Base-by-base conservation (phyloP, 2,888 invertebrate species). In the Caenorhabditis sp. region DNA sequence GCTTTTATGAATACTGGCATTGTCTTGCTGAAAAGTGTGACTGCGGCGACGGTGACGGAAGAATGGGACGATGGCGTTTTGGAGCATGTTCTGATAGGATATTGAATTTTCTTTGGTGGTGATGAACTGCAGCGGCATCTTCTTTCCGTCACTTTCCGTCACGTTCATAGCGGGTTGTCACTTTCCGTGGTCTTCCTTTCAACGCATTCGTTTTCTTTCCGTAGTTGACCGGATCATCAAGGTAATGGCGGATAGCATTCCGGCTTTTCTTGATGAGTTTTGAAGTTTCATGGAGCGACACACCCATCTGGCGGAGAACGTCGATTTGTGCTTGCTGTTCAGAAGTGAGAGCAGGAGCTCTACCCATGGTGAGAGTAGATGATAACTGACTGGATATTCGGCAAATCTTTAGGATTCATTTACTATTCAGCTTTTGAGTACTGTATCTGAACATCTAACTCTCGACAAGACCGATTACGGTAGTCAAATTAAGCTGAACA, bases 1-100 rank as follows among this genome's bases (percentile, higher is more conserved):
- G 30, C 30, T 50, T 4, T 7, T 1, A 32, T 65, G 65, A 24
- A 65, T 65, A 3, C 55, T 30, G 2, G 65, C 65, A 32, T 65
- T 55, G n/a, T 65, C 55, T 20, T 55, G 65, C 41, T 52, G 65
- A 43, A 65, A 65, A 17, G 15, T 56, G 20, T 65, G 55, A 5
- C 24, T 3, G 3, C 11, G 11, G 7, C 45, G 30, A 8, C 35
- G 27, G 26, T 55, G 55, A 1, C 45, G 55, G 27, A 56, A 46
- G 20, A 66, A 66, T 26, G 66, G 66, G 24, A 46, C 46, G 20
- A 66, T 50, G 13, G 55, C 27, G 6, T 45, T 48, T 37, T 55
- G 37, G 24, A 66, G 58, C 2, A 35, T 39, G 2, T 1, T 11
- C 27, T 56, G 55, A 27, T 65, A 55, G 9, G n/a, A 22, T 3